Conservation (phyloP, 2,113 vertebrate species). For the Pimephales promelas region DNA sequence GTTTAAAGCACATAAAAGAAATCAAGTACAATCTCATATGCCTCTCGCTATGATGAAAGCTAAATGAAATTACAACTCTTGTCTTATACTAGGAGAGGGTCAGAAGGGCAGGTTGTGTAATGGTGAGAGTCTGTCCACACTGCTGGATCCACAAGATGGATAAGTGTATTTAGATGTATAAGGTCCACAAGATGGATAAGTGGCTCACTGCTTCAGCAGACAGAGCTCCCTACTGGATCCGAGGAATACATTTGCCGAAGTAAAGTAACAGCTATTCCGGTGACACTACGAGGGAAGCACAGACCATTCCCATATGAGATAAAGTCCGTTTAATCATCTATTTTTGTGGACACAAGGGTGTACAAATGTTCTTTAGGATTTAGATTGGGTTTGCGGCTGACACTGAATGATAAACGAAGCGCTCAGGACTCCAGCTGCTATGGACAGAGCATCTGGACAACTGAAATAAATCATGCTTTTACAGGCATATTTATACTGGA, state of each 20-base stretch:
- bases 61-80: background rate
- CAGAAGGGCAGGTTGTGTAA: slow-evolving; percentile 13
- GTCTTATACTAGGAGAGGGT: background rate
- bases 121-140: background rate
- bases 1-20: background rate
- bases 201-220: slow-evolving; percentile 26
- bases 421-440: slow-evolving; percentile 33
- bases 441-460: slow-evolving; percentile 22
- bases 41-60: background rate
- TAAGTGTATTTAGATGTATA: no score
- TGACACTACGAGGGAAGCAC: background rate
- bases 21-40: background rate
- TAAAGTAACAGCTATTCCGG: slow-evolving; percentile 12
- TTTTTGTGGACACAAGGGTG: background rate
- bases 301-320: background rate
- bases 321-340: background rate
- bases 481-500: slow-evolving; percentile 41
- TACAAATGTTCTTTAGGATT: slow-evolving; percentile 1
- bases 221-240: background rate
- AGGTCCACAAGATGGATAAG: slow-evolving; percentile 34
- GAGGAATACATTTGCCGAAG: background rate
- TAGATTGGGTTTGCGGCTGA: background rate
- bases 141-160: slow-evolving; percentile 23
- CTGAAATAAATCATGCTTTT: slow-evolving; percentile 21
- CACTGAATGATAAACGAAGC: slow-evolving; percentile 11